Percentiles rank a stretch among this genome's conserved stretches.
Evolutionary conservation across 2,888 invertebrate genomes (phyloP).

Genomic region (Siphlonurus alternatus): DNA sequence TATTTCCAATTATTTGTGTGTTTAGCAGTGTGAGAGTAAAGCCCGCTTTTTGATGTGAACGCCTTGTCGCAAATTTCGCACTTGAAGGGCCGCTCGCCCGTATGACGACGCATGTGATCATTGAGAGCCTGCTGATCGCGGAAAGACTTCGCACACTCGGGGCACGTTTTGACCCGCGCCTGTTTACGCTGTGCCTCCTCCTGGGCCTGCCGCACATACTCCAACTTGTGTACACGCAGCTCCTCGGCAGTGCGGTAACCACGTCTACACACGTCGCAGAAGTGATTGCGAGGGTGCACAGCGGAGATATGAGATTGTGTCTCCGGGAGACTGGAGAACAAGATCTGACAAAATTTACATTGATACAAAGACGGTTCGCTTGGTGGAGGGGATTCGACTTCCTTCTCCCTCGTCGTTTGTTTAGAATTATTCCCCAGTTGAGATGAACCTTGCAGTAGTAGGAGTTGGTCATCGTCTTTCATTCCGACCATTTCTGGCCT

Average conservation of each 20-base stretch:
- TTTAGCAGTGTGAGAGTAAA: not conserved
- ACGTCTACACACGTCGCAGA: not conserved
- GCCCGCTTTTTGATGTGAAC: not conserved
- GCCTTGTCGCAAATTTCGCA: not conserved
- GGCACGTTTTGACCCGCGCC: not conserved
- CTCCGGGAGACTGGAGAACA: not conserved
- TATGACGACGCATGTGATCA: not conserved
- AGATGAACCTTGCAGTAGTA: not conserved
- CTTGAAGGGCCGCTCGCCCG: not conserved
- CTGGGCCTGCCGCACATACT: not conserved
- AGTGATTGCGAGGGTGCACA: not conserved
- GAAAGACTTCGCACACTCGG: not conserved
- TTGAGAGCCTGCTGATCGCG: not conserved
- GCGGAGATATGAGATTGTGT: not conserved
- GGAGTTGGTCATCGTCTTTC: not conserved
- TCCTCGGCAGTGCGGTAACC: not conserved
- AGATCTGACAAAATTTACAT: not conserved
- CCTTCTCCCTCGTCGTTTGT: too few relatives aligned
- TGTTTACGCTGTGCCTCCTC: not conserved
- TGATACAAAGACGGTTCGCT: not conserved
- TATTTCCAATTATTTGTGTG: not conserved
- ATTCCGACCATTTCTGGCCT: not conserved
- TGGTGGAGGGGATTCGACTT: too few relatives aligned
- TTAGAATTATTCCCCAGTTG: not conserved
- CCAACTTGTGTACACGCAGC: not conserved